Evolutionary conservation across 2,797 vertebrate genomes (phyloP).

Genomic region (Masticophis lateralis): DNA sequence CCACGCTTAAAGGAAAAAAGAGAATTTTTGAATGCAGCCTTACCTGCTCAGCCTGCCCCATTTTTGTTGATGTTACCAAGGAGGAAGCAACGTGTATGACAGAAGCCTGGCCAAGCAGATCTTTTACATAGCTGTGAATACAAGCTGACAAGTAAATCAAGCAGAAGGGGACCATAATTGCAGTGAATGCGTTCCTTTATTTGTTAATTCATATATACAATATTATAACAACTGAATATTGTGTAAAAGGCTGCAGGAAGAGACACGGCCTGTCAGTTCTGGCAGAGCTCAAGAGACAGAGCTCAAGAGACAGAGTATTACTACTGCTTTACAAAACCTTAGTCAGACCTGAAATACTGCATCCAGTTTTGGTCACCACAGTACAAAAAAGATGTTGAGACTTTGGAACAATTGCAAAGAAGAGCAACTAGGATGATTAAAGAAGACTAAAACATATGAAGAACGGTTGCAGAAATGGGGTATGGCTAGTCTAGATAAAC

Average conservation of each 20-base stretch:
- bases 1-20: slow-evolving; percentile 29
- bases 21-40: slow-evolving; percentile 63
- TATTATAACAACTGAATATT: slow-evolving; percentile 57
- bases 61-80: slow-evolving; percentile 45
- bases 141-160: slow-evolving; percentile 66
- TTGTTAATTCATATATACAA: slow-evolving; percentile 61
- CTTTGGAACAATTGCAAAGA: not conserved
- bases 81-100: slow-evolving; percentile 49
- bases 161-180: slow-evolving; percentile 61
- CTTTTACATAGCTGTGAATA: slow-evolving; percentile 55
- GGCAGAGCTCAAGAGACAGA: slow-evolving; percentile 49
- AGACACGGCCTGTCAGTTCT: slow-evolving; percentile 54
- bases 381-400: not conserved
- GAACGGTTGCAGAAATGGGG: not conserved
- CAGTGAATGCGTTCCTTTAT: slow-evolving; percentile 61
- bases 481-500: not conserved
- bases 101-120: slow-evolving; percentile 54
- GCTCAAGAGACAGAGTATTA: not conserved
- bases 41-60: slow-evolving; percentile 60
- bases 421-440: not conserved
- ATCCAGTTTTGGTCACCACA: not conserved
- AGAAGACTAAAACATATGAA: not conserved
- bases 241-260: slow-evolving; percentile 50
- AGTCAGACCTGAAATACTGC: not conserved
- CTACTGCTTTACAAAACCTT: not conserved